phyloP scores from a whole-genome alignment of 2,113 vertebrate species.

The Coregonus clupeaformis region DNA sequence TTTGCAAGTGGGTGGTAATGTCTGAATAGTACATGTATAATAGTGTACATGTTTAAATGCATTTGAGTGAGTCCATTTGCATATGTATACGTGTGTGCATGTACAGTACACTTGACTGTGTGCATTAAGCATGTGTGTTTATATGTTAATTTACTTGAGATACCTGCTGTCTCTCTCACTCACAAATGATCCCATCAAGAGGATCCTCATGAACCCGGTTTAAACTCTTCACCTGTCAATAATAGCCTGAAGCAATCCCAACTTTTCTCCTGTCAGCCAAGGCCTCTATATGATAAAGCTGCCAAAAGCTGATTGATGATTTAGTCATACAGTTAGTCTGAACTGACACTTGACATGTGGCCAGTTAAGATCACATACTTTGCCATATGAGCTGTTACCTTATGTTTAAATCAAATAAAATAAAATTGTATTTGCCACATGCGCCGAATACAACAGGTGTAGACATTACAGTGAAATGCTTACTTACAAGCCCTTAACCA shows the following conservation, averaged over 20 bases:
- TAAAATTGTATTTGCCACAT: no score
- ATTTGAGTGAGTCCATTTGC: not conserved
- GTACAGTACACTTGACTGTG: not conserved
- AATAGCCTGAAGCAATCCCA: not conserved
- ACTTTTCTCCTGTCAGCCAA: not conserved
- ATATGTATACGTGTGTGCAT: not conserved
- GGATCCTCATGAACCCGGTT: constrained; percentile 15
- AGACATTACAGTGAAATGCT: no score
- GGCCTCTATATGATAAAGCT: not conserved
- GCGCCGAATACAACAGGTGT: no score
- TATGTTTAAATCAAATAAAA: no score
- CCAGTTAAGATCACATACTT: not conserved
- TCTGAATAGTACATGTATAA: no score
- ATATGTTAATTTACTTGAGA: not conserved
- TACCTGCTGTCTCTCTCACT: constrained; percentile 8
- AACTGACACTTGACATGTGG: not conserved
- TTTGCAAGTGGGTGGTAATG: no score
- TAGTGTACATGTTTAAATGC: no score
- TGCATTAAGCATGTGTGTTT: not conserved
- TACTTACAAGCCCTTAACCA: no score
- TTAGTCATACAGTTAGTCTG: not conserved
- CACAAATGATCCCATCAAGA: constrained; percentile 21
- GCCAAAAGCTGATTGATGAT: not conserved
- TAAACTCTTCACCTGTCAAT: not conserved
- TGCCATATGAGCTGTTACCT: not conserved